Conservation (phyloP, 2,113 vertebrate species). For the Pseudopipra pipra region DNA sequence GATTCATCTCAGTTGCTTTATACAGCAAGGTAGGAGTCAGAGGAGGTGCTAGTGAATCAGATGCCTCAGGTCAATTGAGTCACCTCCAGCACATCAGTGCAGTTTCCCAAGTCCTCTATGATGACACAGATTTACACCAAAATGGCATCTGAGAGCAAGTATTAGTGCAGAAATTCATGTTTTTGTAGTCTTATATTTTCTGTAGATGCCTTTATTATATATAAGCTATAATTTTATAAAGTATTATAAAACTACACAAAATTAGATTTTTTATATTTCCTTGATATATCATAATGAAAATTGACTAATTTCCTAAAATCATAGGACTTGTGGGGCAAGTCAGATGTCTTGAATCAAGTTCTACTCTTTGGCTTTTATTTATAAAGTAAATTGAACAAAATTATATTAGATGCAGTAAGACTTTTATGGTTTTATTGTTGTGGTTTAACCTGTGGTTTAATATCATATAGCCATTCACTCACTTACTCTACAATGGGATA, state of each 20-base stretch:
- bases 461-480: background rate
- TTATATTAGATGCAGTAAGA: background rate
- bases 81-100: background rate
- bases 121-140: background rate
- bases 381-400: background rate
- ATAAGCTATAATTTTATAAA: background rate
- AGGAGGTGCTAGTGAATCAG: background rate
- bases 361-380: background rate
- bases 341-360: background rate
- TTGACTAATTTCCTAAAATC: background rate
- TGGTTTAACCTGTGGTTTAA: background rate
- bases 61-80: background rate
- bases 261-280: background rate
- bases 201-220: background rate
- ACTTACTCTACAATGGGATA: background rate
- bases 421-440: accelerated
- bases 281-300: background rate
- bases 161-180: accelerated
- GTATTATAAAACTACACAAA: background rate
- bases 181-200: background rate
- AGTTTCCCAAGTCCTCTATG: background rate
- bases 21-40: background rate
- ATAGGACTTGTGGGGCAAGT: background rate
- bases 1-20: background rate
- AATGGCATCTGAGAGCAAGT: background rate